A percentile compares a stretch with the other conserved stretches of the same genome.
phyloP scores from a whole-genome alignment of 2,797 vertebrate species.

The Eidolon dupreanum region DNA sequence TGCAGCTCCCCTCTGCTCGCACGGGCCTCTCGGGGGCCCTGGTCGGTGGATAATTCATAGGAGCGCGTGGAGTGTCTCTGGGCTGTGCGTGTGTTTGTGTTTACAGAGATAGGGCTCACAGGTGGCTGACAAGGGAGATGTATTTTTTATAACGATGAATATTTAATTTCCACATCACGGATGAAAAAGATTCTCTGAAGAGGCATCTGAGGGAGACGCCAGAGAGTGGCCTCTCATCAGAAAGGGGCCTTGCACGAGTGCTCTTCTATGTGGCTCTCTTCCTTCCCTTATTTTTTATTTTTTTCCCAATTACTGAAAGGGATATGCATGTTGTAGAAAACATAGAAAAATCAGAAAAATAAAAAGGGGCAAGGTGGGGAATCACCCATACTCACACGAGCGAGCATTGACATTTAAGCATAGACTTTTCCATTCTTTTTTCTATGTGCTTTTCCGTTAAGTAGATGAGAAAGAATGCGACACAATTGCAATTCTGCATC shows the following conservation, averaged over 20 bases:
- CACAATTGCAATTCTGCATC: background rate
- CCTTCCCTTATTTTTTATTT: background rate
- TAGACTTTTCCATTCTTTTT: background rate
- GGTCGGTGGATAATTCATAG: slow-evolving; percentile 62
- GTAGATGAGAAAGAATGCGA: background rate
- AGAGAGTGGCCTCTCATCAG: slow-evolving; percentile 51
- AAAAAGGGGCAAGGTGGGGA: background rate
- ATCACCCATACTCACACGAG: background rate
- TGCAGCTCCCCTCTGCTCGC: background rate
- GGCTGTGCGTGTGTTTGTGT: slow-evolving; percentile 47
- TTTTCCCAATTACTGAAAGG: background rate
- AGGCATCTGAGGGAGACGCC: slow-evolving; percentile 60
- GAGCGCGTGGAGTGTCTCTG: background rate
- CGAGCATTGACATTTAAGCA: background rate
- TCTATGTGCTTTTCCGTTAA: background rate
- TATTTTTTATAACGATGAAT: slow-evolving; percentile 78
- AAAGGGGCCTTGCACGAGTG: background rate
- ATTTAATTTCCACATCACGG: slow-evolving; percentile 78
- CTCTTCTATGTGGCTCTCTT: background rate
- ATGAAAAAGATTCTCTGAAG: slow-evolving; percentile 76
- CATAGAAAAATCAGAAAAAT: background rate
- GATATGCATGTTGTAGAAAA: background rate
- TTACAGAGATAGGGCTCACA: slow-evolving; percentile 62
- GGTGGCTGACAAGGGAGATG: slow-evolving; percentile 72
- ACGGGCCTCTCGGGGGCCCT: accelerated